Conservation (phyloP, 2,888 invertebrate genomes). For the Aplocera efformata region DNA sequence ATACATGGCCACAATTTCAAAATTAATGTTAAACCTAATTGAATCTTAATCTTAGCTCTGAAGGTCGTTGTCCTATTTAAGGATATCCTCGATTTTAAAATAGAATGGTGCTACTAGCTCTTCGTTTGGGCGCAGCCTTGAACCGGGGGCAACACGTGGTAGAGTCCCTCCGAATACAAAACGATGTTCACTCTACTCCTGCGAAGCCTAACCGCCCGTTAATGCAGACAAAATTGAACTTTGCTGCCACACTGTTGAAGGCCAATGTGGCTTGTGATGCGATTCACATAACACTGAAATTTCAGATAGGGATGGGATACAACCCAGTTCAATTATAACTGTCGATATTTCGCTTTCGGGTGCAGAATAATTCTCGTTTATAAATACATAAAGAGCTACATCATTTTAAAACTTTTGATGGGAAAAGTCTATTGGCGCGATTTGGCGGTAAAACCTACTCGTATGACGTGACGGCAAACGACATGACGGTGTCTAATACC, state of each 20-base stretch:
- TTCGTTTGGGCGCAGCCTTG: conserved; percentile 54
- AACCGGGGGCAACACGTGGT: conserved; percentile 69
- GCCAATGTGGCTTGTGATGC: conserved; percentile 41
- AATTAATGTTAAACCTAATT: no score
- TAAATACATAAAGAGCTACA: background rate
- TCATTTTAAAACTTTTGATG: no score
- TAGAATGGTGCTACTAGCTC: conserved; percentile 39
- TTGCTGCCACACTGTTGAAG: conserved; percentile 40
- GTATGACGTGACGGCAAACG: no score
- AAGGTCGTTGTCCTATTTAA: conserved; percentile 10
- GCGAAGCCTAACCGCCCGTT: conserved; percentile 42
- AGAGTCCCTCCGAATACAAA: conserved; percentile 57
- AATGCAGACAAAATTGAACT: conserved; percentile 46
- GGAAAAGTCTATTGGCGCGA: no score
- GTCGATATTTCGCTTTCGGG: conserved; percentile 23
- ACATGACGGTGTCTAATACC: no score
- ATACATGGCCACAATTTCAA: no score
- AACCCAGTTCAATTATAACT: conserved; percentile 27
- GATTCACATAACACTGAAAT: conserved; percentile 26
- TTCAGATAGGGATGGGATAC: conserved; percentile 29
- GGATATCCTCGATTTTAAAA: conserved; percentile 6
- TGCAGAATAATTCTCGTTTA: conserved; percentile 5
- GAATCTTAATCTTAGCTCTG: background rate
- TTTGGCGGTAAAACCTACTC: no score
- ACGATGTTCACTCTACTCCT: conserved; percentile 55